Conservation (phyloP, 2,797 vertebrate species). For the Odontamblyopus lacepedii region DNA sequence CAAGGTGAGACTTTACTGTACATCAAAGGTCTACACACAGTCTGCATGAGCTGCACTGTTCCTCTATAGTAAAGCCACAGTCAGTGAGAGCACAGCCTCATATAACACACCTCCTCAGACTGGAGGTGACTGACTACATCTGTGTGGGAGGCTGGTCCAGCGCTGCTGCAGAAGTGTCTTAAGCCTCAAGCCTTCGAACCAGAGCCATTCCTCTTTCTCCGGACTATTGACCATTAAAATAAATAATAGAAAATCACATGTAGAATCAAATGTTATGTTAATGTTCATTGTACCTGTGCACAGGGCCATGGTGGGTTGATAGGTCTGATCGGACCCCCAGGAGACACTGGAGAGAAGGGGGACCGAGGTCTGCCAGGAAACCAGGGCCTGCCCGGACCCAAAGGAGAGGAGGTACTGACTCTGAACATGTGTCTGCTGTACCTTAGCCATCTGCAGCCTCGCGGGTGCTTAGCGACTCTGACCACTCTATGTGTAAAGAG, state of each 20-base stretch:
- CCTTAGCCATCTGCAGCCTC: not conserved
- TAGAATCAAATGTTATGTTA: not conserved
- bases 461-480: not conserved
- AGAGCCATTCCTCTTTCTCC: too few relatives aligned
- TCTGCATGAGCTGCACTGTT: not conserved
- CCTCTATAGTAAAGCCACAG: not conserved
- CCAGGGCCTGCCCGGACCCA: slow-evolving; percentile 87
- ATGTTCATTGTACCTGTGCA: not conserved
- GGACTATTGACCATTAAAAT: not conserved
- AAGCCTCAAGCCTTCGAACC: too few relatives aligned
- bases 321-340: slow-evolving; percentile 93
- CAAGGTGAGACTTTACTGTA: slow-evolving; percentile 77
- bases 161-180: too few relatives aligned
- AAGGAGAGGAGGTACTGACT: slow-evolving; percentile 85
- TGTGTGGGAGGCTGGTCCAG: too few relatives aligned
- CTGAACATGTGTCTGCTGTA: not conserved
- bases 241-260: not conserved
- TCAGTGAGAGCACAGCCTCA: not conserved
- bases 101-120: too few relatives aligned
- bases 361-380: slow-evolving; percentile 93
- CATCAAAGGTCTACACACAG: not conserved
- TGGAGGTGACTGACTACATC: too few relatives aligned
- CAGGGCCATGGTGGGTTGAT: slow-evolving; percentile 97
- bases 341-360: slow-evolving; percentile 95
- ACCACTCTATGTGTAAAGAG: not conserved